phyloP scores from a whole-genome alignment of 2,888 invertebrate species.

The Acanthacorydalis orientalis region DNA sequence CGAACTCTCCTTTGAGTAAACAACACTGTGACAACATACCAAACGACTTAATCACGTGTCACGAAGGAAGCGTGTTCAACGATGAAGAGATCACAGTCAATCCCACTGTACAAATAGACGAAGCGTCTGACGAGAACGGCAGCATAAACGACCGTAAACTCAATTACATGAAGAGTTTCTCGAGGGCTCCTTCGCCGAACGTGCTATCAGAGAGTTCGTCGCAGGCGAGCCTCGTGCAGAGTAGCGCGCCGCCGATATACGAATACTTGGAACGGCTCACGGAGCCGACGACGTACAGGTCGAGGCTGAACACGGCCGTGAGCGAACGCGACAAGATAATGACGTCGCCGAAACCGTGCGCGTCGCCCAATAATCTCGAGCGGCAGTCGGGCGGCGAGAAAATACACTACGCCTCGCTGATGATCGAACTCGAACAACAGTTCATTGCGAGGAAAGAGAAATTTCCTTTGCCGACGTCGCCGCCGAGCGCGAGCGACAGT shows the following conservation, averaged over 20 bases:
- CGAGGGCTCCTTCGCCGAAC: constrained; percentile 29
- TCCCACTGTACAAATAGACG: constrained; percentile 28
- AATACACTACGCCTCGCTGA: constrained; percentile 30
- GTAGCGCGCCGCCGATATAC: constrained; percentile 22
- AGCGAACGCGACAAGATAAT: constrained; percentile 20
- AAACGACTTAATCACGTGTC: neutral
- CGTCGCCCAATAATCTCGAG: constrained; percentile 7
- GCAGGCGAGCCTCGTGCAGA: constrained; percentile 22
- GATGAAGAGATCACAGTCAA: constrained; percentile 19
- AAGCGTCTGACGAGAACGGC: constrained; percentile 24
- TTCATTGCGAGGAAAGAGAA: constrained; percentile 25
- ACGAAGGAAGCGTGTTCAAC: neutral
- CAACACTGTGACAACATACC: neutral
- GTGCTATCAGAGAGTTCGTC: constrained; percentile 30
- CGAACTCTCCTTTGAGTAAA: constrained; percentile 8
- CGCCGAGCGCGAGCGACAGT: constrained; percentile 20
- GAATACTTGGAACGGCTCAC: constrained; percentile 29
- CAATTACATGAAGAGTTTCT: constrained; percentile 33
- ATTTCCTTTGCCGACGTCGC: constrained; percentile 16
- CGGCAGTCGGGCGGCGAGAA: constrained; percentile 19
- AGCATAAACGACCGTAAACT: constrained; percentile 24
- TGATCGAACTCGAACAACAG: constrained; percentile 30
- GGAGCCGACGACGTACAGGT: constrained; percentile 27
- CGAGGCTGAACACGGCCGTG: constrained; percentile 23
- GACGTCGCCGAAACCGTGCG: constrained; percentile 16